A percentile compares a stretch with the other conserved stretches of the same genome.
phyloP scores from a whole-genome alignment of 2,888 invertebrate species.

The Drosophila meridiana region DNA sequence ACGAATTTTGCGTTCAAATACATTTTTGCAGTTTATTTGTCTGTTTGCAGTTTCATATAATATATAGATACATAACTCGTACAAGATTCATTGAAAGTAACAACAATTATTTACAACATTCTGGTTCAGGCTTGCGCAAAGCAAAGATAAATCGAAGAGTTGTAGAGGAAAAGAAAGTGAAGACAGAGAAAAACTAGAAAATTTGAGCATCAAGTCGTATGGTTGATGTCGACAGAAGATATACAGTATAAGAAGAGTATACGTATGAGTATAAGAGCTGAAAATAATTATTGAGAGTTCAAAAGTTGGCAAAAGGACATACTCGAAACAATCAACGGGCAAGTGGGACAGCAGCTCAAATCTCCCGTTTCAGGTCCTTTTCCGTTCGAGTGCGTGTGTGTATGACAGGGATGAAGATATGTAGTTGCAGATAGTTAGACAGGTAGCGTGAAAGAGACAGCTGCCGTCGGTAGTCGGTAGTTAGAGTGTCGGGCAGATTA shows the following conservation, averaged over 20 bases:
- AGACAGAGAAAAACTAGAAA: slow-evolving; percentile 20
- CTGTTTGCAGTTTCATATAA: slow-evolving; percentile 81
- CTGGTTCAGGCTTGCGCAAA: slow-evolving; percentile 65
- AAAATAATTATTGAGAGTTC: slow-evolving; percentile 5
- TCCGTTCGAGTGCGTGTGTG: slow-evolving; percentile 36
- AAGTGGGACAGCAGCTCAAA: slow-evolving; percentile 58
- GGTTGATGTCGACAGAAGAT: slow-evolving; percentile 9
- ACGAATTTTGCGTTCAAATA: slow-evolving; percentile 74
- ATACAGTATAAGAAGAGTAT: slow-evolving; percentile 16
- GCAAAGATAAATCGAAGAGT: slow-evolving; percentile 34
- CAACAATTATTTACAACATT: slow-evolving; percentile 82
- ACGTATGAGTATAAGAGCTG: slow-evolving; percentile 1
- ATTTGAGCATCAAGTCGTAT: neutral
- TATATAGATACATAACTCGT: slow-evolving; percentile 59
- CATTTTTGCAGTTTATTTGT: slow-evolving; percentile 83
- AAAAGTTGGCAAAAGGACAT: slow-evolving; percentile 6
- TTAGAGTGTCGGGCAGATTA: slow-evolving; percentile 48
- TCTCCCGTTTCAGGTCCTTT: slow-evolving; percentile 60
- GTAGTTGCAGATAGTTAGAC: slow-evolving; percentile 34
- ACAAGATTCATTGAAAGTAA: slow-evolving; percentile 56
- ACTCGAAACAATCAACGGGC: slow-evolving; percentile 47
- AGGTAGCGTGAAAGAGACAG: slow-evolving; percentile 30
- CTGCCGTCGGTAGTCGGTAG: slow-evolving; percentile 60
- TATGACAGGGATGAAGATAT: slow-evolving; percentile 18
- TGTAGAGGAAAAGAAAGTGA: slow-evolving; percentile 23